phyloP scores from a whole-genome alignment of 2,797 vertebrate species.

The Myiothlypis coronata region DNA sequence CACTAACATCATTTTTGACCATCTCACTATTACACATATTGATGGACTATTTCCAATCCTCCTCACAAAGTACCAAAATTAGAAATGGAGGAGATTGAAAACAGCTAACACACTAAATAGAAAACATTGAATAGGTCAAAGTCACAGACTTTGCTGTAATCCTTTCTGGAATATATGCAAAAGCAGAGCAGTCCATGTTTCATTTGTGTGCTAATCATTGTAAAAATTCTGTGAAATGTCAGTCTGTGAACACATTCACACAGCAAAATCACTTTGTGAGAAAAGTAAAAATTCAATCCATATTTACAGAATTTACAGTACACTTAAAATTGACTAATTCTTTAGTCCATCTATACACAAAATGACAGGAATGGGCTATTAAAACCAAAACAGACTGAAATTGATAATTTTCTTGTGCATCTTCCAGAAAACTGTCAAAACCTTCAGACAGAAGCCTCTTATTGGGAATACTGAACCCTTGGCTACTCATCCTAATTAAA shows the following conservation, averaged over 20 bases:
- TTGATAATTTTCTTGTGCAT: not conserved
- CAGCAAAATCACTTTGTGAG: not conserved
- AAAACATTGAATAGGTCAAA: conserved; percentile 56
- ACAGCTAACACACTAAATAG: not conserved
- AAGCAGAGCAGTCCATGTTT: not conserved
- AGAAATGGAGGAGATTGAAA: conserved; percentile 40
- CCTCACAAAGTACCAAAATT: conserved; percentile 7
- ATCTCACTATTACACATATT: conserved; percentile 5
- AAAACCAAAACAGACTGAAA: not conserved
- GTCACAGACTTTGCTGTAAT: conserved; percentile 19
- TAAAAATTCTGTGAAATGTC: conserved; percentile 41
- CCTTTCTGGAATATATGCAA: not conserved
- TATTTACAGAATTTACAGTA: not conserved
- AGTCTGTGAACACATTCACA: not conserved
- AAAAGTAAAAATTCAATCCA: not conserved
- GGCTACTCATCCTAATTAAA: conserved; percentile 65
- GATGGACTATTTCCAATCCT: conserved; percentile 20
- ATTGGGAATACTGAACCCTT: conserved; percentile 32
- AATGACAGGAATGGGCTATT: not conserved
- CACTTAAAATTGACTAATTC: not conserved
- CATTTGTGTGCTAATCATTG: conserved; percentile 45
- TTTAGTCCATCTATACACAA: not conserved
- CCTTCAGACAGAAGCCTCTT: conserved; percentile 7
- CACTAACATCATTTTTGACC: not conserved
- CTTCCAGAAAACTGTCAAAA: conserved; percentile 50